Conservation (phyloP, 1,140 invertebrate genomes). For the Neuroterus valhalla region DNA sequence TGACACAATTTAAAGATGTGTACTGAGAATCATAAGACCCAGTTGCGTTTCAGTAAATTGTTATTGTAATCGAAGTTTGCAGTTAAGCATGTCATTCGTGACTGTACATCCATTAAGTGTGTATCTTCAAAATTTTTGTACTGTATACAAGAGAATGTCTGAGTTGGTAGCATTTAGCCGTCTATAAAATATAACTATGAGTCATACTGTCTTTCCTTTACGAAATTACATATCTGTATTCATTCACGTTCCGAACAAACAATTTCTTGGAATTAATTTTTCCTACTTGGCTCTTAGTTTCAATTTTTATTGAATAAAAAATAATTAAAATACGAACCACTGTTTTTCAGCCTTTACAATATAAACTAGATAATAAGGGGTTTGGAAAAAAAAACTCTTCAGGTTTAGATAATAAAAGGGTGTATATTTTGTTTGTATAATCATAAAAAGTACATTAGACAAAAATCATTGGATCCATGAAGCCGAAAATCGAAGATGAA, state of each 20-base stretch:
- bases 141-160: slow-evolving; percentile 28
- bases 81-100: slow-evolving; percentile 17
- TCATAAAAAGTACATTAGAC: too few relatives aligned
- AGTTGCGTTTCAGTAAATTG: slow-evolving; percentile 10
- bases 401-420: too few relatives aligned
- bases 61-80: slow-evolving; percentile 27
- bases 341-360: too few relatives aligned
- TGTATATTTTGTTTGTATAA: too few relatives aligned
- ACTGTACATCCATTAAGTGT: background rate
- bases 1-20: slow-evolving; percentile 1
- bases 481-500: too few relatives aligned
- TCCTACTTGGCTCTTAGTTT: background rate
- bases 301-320: slow-evolving; percentile 26
- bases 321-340: background rate
- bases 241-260: background rate
- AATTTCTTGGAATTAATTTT: slow-evolving; percentile 18
- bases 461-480: too few relatives aligned
- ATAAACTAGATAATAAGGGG: too few relatives aligned
- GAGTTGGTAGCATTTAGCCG: slow-evolving; percentile 14
- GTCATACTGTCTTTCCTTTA: background rate
- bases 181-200: slow-evolving; percentile 14
- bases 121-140: slow-evolving; percentile 29
- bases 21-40: slow-evolving; percentile 18
- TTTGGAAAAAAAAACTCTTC: too few relatives aligned
- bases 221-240: slow-evolving; percentile 14